Base-by-base conservation (phyloP, 2,113 vertebrate genomes). In the Oxyruncus cristatus region DNA sequence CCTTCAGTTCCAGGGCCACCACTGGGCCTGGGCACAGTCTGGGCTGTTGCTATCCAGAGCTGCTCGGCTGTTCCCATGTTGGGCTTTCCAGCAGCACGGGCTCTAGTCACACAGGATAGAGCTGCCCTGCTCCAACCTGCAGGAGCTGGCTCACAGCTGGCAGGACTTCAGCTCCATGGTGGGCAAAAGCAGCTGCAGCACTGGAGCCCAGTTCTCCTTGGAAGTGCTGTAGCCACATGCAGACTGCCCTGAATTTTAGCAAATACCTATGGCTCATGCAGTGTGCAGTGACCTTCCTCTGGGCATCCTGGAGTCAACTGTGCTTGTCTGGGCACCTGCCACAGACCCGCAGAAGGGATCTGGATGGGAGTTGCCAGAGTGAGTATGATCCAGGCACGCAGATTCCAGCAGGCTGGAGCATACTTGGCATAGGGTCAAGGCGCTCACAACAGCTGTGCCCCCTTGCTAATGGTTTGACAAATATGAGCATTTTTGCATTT, bases 401-500 rank as follows among this genome's bases (percentile, higher is more conserved):
- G 73, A 75, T 75, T 93, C 93, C 90, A 72, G 63, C 79, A 86
- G 67, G 68, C 92, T 85, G 39, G 56, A 62, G 56, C 5, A 5
- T 52, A 70, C 56, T 92, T 97, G 96, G 92, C 91, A 76, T 2
- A 4, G 39, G 75, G 85, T 84, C 92, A 92, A 78, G 83, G 56
- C 79, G 91, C 85, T 89, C 49, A 77, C 81, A 93, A 88, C 95
- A 96, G 91, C 95, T 95, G 94, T 92, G 92, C 76, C 88, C 88
- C n/a, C 92, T 90, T 93, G 79, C 92, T 95, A 97, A 96, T 86
- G 79, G 76, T 58, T 94, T 96, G 91, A 93, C 95, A 95, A 96
- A 93, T 96, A 94, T 28, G 86, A 93, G 61, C 93, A 42, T 74
- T 95, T 97, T 91, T 91, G 83, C 80, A 81, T 97, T 95, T 97